Evolutionary conservation across 2,888 invertebrate species (phyloP).

Genomic region (Hanleya hanleyi): DNA sequence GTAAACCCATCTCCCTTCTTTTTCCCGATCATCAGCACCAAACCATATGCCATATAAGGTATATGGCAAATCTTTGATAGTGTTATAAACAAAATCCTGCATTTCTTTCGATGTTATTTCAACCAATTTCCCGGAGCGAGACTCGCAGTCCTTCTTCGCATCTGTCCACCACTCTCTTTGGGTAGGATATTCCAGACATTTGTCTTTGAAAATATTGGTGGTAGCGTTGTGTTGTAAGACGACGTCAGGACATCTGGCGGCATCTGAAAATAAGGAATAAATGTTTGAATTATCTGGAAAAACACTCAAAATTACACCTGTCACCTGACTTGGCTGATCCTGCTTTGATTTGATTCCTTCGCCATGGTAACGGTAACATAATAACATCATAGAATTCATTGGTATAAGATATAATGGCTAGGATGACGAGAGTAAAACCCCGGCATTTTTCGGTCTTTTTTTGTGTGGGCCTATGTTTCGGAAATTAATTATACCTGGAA

Average conservation of each 20-base stretch:
- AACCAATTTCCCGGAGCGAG: neutral
- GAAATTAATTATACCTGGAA: no score
- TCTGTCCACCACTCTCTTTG: neutral
- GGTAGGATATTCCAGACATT: neutral
- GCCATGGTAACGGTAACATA: no score
- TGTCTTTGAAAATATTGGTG: neutral
- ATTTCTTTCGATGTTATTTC: neutral
- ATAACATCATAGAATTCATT: no score
- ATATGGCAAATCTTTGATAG: neutral
- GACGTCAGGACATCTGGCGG: neutral
- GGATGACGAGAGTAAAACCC: no score
- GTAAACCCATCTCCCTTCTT: neutral
- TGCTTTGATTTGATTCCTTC: no score
- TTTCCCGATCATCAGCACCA: neutral
- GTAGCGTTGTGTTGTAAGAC: neutral
- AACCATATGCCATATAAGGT: neutral
- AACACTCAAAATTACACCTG: no score
- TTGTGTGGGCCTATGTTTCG: no score
- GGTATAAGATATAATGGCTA: no score
- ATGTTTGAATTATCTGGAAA: no score
- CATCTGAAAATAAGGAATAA: neutral
- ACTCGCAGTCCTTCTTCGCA: constrained; percentile 1
- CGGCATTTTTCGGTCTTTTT: no score
- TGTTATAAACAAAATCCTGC: neutral
- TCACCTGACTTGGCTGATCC: no score